Evolutionary conservation across 37 sponge, comb jelly and placozoan species (phyloP).

Genomic region (Cliona cf. orientalis): DNA sequence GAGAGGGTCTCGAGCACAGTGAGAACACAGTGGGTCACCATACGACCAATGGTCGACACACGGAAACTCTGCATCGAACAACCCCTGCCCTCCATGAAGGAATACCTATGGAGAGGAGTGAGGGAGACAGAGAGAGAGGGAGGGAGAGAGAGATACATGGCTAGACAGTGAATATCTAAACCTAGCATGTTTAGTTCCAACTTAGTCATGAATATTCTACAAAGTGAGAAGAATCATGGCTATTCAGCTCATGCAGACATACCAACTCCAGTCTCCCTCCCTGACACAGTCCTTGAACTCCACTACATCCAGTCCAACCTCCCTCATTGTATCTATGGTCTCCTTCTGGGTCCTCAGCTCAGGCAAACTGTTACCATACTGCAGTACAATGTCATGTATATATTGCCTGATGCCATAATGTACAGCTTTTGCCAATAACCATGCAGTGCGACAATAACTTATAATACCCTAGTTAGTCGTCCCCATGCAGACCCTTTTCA

Average conservation of each 20-base stretch:
- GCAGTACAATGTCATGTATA: too few relatives aligned
- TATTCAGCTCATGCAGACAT: not conserved
- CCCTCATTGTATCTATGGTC: slow-evolving; percentile 13
- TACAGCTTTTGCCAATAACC: too few relatives aligned
- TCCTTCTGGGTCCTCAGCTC: slow-evolving; percentile 26
- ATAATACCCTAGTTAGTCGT: too few relatives aligned
- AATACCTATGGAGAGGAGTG: slow-evolving; percentile 26
- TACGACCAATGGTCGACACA: slow-evolving; percentile 51
- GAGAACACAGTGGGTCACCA: slow-evolving; percentile 46
- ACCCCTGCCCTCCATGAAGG: slow-evolving; percentile 27
- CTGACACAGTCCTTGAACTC: slow-evolving; percentile 18
- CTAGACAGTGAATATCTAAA: too few relatives aligned
- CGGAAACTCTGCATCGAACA: slow-evolving; percentile 56
- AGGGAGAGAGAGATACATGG: not conserved
- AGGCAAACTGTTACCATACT: slow-evolving; percentile 65
- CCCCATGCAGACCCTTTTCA: too few relatives aligned
- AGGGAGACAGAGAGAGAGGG: not conserved
- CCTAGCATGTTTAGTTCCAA: too few relatives aligned
- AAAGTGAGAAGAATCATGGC: not conserved
- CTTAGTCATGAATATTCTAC: not conserved
- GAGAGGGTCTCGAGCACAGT: slow-evolving; percentile 45
- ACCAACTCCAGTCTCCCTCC: slow-evolving; percentile 68
- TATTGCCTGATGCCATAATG: too few relatives aligned
- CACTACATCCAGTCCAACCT: slow-evolving; percentile 63
- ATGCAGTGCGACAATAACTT: too few relatives aligned